Evolutionary conservation across 2,888 invertebrate species (phyloP).

Genomic region (Heliconius cydno): DNA sequence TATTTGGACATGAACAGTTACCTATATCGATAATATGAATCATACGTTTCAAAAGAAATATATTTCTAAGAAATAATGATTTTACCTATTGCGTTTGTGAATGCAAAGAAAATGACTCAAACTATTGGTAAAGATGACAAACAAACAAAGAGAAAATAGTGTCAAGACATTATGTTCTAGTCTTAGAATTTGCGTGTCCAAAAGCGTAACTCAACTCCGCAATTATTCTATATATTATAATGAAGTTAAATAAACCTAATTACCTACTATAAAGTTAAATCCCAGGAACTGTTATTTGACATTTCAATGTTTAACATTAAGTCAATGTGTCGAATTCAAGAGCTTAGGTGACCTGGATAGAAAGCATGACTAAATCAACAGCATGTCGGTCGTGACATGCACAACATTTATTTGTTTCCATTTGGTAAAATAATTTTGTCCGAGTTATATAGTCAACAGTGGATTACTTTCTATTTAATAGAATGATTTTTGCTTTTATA

Average conservation of each 20-base stretch:
- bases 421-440: conserved; percentile 4
- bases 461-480: background rate
- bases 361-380: conserved; percentile 21
- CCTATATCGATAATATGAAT: conserved; percentile 1
- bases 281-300: conserved; percentile 7
- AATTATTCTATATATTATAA: background rate
- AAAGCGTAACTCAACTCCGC: background rate
- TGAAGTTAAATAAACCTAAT: background rate
- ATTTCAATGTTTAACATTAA: conserved; percentile 19
- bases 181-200: background rate
- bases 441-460: background rate
- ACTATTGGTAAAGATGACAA: background rate
- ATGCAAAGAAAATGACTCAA: background rate
- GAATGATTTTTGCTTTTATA: background rate
- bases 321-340: conserved; percentile 18
- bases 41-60: background rate
- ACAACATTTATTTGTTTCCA: conserved; percentile 15
- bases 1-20: conserved; percentile 10
- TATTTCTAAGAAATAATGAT: background rate
- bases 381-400: conserved; percentile 20
- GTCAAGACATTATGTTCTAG: no score
- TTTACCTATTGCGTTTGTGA: background rate
- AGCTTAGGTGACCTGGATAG: conserved; percentile 9
- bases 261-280: background rate
- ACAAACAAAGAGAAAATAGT: background rate